Evolutionary conservation across 2,797 vertebrate species (phyloP).

Genomic region (Phoeniculus purpureus): DNA sequence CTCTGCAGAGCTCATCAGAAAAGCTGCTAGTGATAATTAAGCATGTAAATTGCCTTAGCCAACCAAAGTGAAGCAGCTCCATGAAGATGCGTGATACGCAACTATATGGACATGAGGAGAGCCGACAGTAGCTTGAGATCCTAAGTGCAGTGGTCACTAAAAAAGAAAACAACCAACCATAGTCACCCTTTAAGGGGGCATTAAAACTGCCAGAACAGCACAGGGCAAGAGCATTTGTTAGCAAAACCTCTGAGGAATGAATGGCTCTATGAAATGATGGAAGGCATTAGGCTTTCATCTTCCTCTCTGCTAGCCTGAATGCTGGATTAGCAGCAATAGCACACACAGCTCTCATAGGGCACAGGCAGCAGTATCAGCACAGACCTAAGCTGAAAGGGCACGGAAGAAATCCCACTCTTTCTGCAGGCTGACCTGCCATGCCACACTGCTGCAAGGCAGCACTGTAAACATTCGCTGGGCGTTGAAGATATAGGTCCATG

Average conservation of each 20-base stretch:
- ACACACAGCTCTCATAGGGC: background rate
- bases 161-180: background rate
- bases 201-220: background rate
- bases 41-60: background rate
- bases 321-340: background rate
- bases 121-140: background rate
- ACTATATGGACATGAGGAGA: background rate
- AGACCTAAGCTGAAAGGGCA: background rate
- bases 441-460: background rate
- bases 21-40: constrained; percentile 17
- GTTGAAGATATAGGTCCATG: background rate
- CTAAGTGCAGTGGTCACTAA: background rate
- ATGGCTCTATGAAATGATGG: background rate
- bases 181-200: background rate
- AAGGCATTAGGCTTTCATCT: background rate
- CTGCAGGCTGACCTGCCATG: background rate
- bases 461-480: background rate
- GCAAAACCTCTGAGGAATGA: background rate
- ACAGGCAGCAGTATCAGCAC: background rate
- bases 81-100: background rate
- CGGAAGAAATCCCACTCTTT: background rate
- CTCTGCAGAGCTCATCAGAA: background rate
- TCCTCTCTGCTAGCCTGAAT: background rate
- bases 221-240: background rate
- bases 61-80: background rate